Percentiles rank a stretch among this genome's conserved stretches.
phyloP scores from a whole-genome alignment of 2,113 vertebrate genomes.

The Atherinomorus stipes region DNA sequence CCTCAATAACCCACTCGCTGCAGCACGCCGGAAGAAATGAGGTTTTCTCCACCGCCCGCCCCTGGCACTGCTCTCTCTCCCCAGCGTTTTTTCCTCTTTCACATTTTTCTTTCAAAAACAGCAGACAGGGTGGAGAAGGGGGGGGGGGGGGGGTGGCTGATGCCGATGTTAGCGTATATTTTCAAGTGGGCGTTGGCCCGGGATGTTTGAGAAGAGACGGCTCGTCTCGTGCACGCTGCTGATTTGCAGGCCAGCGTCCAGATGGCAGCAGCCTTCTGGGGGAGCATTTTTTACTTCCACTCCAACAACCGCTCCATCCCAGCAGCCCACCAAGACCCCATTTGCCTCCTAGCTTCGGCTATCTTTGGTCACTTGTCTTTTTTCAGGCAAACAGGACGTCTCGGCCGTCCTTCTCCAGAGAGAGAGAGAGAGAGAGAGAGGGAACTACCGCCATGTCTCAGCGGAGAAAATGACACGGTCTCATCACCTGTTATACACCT shows the following conservation, averaged over 20 bases:
- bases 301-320: constrained; percentile 46
- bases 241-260: constrained; percentile 66
- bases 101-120: constrained; percentile 74
- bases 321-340: constrained; percentile 26
- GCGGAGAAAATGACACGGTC: constrained; percentile 46
- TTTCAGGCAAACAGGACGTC: constrained; percentile 3
- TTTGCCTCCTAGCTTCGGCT: constrained; percentile 16
- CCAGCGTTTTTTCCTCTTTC: constrained; percentile 54
- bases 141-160: constrained; percentile 25
- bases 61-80: constrained; percentile 69
- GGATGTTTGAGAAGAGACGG: constrained; percentile 36
- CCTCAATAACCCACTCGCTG: constrained; percentile 83
- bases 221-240: constrained; percentile 44
- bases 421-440: not conserved
- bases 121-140: constrained; percentile 45
- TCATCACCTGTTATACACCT: constrained; percentile 59
- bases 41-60: constrained; percentile 79
- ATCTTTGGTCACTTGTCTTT: constrained; percentile 8
- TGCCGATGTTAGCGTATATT: constrained; percentile 42
- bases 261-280: constrained; percentile 70
- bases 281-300: constrained; percentile 61
- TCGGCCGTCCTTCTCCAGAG: too few relatives aligned
- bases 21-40: constrained; percentile 79
- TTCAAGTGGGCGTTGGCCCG: constrained; percentile 12
- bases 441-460: constrained; percentile 11